These are phyloP conservation scores for cattle (Bos taurus) DNA, from an alignment of 2,113 vertebrate genomes.

Conservation along the genomic window ARS-UCD2.0 NC_037330.1:71286501-71287000, in stretches of 20 bases:
- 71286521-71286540: constrained; percentile 20
- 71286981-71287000: not conserved
- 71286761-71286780: not conserved
- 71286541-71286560: not conserved
- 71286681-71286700: not conserved
- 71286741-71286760: not conserved
- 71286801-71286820: not conserved
- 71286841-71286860: not conserved
- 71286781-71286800: not conserved
- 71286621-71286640: not conserved
- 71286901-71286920: not conserved
- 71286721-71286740: not conserved
- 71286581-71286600: not conserved
- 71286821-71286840: not conserved
- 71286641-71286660: not conserved
- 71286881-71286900: not conserved
- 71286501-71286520: constrained; percentile 71
- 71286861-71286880: not conserved
- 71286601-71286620: not conserved
- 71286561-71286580: not conserved
- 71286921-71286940: not conserved
- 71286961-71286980: not conserved
- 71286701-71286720: not conserved
- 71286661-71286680: constrained; percentile 4
- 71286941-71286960: not conserved